phyloP scores from a whole-genome alignment of 2,113 vertebrate genomes.

The Aramus guarauna region DNA sequence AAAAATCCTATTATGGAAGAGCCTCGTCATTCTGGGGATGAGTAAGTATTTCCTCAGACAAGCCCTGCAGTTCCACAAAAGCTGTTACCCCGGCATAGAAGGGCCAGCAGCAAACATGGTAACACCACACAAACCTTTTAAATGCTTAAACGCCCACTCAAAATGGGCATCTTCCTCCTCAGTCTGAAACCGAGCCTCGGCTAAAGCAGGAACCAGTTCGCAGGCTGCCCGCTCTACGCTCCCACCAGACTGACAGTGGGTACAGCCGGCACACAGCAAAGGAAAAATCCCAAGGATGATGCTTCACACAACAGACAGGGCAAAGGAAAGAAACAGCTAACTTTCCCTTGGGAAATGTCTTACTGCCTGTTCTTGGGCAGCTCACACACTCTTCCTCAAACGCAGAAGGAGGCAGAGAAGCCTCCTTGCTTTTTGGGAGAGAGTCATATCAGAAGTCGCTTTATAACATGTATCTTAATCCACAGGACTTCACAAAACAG shows the following conservation, averaged over 20 bases:
- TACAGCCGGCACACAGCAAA: fast-evolving
- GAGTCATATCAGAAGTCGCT: fast-evolving
- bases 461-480: not conserved
- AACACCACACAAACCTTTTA: not conserved
- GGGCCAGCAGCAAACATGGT: not conserved
- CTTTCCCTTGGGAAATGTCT: not conserved
- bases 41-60: not conserved
- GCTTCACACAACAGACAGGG: not conserved
- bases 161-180: not conserved
- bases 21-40: fast-evolving
- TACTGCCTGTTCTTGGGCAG: not conserved
- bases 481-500: not conserved
- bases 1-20: not conserved
- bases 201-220: not conserved
- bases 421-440: not conserved
- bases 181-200: not conserved
- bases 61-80: not conserved
- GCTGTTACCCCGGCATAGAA: not conserved
- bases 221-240: not conserved
- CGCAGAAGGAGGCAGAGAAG: not conserved
- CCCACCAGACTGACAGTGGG: not conserved
- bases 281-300: not conserved
- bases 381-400: not conserved
- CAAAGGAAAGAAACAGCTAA: not conserved
- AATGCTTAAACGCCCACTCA: not conserved